A percentile compares a stretch with the other conserved stretches of the same genome.
phyloP scores from a whole-genome alignment of 2,113 vertebrate species.

The Syrrhaptes paradoxus region DNA sequence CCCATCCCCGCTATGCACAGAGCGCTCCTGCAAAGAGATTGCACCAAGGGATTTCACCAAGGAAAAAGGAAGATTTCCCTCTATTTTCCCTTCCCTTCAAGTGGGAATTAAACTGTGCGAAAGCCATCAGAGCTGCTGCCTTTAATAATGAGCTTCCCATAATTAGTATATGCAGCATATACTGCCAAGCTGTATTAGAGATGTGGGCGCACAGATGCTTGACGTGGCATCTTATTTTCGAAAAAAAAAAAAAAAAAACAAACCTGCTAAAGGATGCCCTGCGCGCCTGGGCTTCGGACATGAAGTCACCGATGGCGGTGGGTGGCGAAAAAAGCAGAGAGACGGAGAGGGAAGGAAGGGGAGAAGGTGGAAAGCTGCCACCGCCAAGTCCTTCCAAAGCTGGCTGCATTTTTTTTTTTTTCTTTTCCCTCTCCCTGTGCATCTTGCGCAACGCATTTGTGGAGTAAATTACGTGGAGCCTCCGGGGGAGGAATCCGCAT shows the following conservation, averaged over 20 bases:
- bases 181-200: rapidly evolving
- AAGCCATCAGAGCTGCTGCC: not conserved
- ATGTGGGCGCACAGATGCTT: not conserved
- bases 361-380: not conserved
- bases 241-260: not conserved
- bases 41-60: not conserved
- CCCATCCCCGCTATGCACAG: not conserved
- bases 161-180: not conserved
- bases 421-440: not conserved
- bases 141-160: not conserved
- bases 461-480: not conserved
- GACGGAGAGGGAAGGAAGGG: not conserved
- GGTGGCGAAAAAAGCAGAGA: not conserved
- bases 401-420: too few relatives aligned
- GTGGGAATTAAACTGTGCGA: not conserved
- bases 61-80: not conserved
- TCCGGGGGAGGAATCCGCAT: not conserved
- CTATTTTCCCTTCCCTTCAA: not conserved
- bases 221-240: not conserved
- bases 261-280: not conserved
- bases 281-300: not conserved
- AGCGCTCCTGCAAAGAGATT: not conserved
- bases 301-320: rapidly evolving
- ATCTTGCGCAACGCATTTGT: not conserved
- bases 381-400: not conserved